phyloP scores from a whole-genome alignment of 2,888 invertebrate genomes.

The Cybosia mesomella region DNA sequence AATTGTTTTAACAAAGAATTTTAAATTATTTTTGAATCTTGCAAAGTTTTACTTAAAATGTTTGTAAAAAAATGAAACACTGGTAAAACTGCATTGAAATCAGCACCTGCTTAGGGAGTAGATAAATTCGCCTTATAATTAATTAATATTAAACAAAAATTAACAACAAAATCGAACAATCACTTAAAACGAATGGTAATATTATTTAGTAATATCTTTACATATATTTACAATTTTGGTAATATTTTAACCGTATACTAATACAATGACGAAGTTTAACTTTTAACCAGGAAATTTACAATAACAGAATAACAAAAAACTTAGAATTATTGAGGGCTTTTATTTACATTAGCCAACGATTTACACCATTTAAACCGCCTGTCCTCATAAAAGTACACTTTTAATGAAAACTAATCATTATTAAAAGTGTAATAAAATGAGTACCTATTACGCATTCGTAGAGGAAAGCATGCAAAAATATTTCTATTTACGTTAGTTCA shows the following conservation, averaged over 20 bases:
- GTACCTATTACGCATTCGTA: slow-evolving; percentile 18
- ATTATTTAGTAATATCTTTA: slow-evolving; percentile 87
- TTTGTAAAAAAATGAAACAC: slow-evolving; percentile 31
- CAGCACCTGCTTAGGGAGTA: slow-evolving; percentile 50
- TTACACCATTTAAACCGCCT: slow-evolving; percentile 40
- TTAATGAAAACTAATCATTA: background rate
- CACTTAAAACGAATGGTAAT: slow-evolving; percentile 85
- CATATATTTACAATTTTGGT: slow-evolving; percentile 86
- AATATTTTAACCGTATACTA: slow-evolving; percentile 83
- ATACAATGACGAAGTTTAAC: slow-evolving; percentile 79
- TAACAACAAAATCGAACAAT: slow-evolving; percentile 86
- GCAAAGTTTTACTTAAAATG: background rate
- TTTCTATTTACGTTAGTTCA: slow-evolving; percentile 27
- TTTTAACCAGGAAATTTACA: slow-evolving; percentile 75
- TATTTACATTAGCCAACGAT: slow-evolving; percentile 73
- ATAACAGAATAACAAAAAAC: slow-evolving; percentile 81
- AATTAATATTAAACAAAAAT: slow-evolving; percentile 81
- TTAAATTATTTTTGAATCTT: background rate
- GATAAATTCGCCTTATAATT: slow-evolving; percentile 54
- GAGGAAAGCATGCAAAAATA: slow-evolving; percentile 23
- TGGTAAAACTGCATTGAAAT: slow-evolving; percentile 42
- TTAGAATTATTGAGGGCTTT: slow-evolving; percentile 63
- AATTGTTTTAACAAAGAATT: background rate
- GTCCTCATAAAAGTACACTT: slow-evolving; percentile 18
- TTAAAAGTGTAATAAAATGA: slow-evolving; percentile 19